These are phyloP conservation scores for Trisateles emortualis DNA, from an alignment of 2,888 invertebrate species.

Conservation along the genomic window DNA sequence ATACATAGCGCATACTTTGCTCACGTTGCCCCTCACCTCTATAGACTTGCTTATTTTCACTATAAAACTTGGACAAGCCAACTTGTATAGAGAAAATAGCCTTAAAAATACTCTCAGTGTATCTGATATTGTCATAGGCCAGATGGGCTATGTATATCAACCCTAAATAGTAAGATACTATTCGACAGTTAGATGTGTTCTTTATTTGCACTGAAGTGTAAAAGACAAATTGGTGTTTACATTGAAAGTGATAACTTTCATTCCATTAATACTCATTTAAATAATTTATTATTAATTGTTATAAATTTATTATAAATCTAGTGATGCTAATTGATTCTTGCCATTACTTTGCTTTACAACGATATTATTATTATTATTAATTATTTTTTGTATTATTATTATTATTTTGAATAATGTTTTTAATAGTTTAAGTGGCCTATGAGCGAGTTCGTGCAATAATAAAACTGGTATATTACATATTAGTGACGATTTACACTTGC, in stretches of 20 bases:
- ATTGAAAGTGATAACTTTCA: conserved; percentile 47
- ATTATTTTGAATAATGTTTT: conserved; percentile 28
- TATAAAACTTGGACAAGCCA: too few species aligned
- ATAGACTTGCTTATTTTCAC: too few species aligned
- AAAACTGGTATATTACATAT: conserved; percentile 30
- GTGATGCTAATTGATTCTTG: conserved; percentile 55
- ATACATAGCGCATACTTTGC: too few species aligned
- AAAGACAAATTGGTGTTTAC: conserved; percentile 33
- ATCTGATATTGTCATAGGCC: too few species aligned
- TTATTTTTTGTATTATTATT: conserved; percentile 17
- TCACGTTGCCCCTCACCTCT: too few species aligned
- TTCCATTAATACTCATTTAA: conserved; percentile 65
- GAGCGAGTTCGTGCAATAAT: conserved; percentile 62
- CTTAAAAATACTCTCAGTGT: too few species aligned
- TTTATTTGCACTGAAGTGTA: conserved; percentile 41
- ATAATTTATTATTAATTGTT: conserved; percentile 37
- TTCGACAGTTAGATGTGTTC: neutral
- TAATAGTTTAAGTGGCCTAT: conserved; percentile 56
- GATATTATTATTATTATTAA: conserved; percentile 45
- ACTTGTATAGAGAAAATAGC: too few species aligned
- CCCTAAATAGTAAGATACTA: neutral
- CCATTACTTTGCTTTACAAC: conserved; percentile 63
- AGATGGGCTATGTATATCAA: too few species aligned
- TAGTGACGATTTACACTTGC: conserved; percentile 39
- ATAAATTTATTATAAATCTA: conserved; percentile 11